Evolutionary conservation across 2,888 invertebrate species (phyloP).

Genomic region (Cerceris rybyensis): DNA sequence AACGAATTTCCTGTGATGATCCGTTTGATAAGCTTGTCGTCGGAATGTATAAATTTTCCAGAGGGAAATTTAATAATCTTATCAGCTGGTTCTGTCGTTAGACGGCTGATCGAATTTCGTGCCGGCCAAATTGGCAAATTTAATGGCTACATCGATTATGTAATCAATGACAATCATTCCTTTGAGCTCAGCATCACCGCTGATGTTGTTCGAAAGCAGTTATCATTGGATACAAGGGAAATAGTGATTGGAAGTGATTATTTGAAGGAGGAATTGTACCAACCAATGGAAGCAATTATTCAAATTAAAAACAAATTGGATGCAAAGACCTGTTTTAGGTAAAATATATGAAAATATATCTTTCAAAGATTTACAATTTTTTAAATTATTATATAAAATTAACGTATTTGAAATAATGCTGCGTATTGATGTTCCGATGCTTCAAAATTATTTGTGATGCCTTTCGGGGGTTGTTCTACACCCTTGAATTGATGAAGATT

Average conservation of each 20-base stretch:
- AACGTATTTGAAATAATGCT: no score
- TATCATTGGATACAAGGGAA: constrained; percentile 73
- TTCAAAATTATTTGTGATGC: no score
- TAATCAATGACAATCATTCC: constrained; percentile 80
- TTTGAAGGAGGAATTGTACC: constrained; percentile 78
- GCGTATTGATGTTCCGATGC: no score
- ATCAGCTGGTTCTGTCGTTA: constrained; percentile 37
- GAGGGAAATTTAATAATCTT: constrained; percentile 61
- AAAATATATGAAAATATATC: constrained; percentile 18
- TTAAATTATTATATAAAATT: no score
- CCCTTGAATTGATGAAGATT: no score
- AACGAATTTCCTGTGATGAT: constrained; percentile 79
- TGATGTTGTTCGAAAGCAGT: constrained; percentile 78
- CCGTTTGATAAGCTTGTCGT: constrained; percentile 52
- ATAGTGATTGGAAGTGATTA: constrained; percentile 80
- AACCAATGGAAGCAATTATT: constrained; percentile 51
- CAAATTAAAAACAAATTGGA: constrained; percentile 68
- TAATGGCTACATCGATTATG: constrained; percentile 78
- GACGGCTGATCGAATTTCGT: constrained; percentile 60
- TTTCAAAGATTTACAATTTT: neutral
- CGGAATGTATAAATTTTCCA: constrained; percentile 58
- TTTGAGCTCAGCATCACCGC: constrained; percentile 80
- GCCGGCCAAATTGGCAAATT: constrained; percentile 74
- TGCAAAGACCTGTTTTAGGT: constrained; percentile 63
- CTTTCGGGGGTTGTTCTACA: no score